Evolutionary conservation across 2,797 vertebrate genomes (phyloP).

Genomic region (Otolemur crassicaudatus): DNA sequence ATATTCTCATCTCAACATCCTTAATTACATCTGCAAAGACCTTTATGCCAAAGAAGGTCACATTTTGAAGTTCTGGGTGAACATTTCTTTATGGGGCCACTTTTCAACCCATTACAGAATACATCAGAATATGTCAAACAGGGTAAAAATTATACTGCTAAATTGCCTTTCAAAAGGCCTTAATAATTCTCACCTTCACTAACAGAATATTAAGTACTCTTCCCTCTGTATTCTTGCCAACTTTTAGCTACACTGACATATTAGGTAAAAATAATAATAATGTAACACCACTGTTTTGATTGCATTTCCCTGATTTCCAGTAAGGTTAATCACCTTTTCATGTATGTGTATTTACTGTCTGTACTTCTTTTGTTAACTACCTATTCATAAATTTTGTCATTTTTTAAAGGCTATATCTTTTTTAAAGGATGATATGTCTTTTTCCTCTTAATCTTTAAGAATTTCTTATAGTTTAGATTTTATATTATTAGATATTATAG

Average conservation of each 20-base stretch:
- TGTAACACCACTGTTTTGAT: background rate
- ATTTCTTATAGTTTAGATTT: background rate
- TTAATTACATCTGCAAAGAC: background rate
- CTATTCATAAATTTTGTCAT: background rate
- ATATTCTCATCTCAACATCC: background rate
- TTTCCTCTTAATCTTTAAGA: background rate
- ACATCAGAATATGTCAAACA: background rate
- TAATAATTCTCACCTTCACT: slow-evolving; percentile 27
- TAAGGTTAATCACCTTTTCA: background rate
- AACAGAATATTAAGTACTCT: background rate
- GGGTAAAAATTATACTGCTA: background rate
- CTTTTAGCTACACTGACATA: background rate
- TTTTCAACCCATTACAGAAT: background rate
- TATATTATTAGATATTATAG: no score
- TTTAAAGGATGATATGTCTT: background rate
- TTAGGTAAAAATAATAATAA: background rate
- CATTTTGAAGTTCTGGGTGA: background rate
- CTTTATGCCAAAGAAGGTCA: background rate
- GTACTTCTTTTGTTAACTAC: background rate
- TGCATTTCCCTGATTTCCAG: background rate
- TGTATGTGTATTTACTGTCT: background rate
- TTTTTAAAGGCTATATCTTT: background rate
- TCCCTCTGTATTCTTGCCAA: background rate
- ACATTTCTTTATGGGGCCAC: background rate
- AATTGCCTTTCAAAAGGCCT: background rate